Base-by-base conservation (phyloP, 35 echinoderm and acorn worm species). In the Lytechinus pictus region DNA sequence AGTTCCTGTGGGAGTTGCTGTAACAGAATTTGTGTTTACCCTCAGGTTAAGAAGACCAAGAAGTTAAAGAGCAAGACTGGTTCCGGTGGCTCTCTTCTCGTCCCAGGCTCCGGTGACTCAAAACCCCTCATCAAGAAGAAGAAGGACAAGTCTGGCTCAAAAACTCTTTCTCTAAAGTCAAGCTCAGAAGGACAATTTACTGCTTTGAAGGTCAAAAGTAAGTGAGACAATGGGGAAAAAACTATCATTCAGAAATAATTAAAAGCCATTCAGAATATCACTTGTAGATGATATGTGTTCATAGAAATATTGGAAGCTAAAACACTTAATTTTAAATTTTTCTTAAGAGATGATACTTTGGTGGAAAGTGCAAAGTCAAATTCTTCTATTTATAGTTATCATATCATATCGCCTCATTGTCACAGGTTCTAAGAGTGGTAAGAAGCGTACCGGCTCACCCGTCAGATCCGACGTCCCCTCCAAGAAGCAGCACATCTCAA, bases 11-110 rank as follows among this genome's bases (percentile, higher is more conserved):
- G 33, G 33, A 44, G 33, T 44, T 44, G 2, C 33, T 44, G 33
- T 44, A 44, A 44, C 33, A 24, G 19, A 79, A n/a, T 79, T 3
- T 79, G 16, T 90, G 3, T 33, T 28, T 52, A 52, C 88, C 33
- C 88, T 57, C 54, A 93, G 92, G 28, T 13, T 54, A 93, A 93
- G 53, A 93, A 93, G 92, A 93, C 14, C 9, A 93, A 93, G 92
- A 93, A 93, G 92, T 57, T 93, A 6, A 93, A 93, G 27, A 53
- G 29, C 52, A 93, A 93, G 54, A 19, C 27, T 0, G 55, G 57
- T 54, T 27, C 92, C 13, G 8, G 27, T 10, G 92, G n/a, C 4
- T 1, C 9, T 6, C 9, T 4, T 4, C 55, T 55, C 4, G 56
- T n/a, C 66, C n/a, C 66, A 24, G 66, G 6, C 66, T 79, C 66